Evolutionary conservation across 2,113 vertebrate genomes (phyloP), one percentile per base, ranked within the genome.

Genomic region (Chloropsis hardwickii): DNA sequence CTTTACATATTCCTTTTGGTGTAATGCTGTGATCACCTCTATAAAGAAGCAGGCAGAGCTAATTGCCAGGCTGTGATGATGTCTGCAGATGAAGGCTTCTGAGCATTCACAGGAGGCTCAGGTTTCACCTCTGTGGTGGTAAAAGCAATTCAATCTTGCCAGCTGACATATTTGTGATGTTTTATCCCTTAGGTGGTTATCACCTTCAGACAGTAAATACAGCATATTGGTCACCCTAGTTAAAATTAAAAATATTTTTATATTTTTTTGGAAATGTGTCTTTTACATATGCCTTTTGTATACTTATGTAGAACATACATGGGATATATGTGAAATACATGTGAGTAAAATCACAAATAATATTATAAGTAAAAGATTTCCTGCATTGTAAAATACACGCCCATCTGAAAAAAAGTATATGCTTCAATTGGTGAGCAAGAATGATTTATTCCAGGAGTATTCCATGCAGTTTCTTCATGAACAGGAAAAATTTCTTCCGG

Each of bases 171-270:
- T 40, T 62, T 74, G 8, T 3, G 3, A 58, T 58, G 24, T 66
- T 90, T 61, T 66, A 15, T 54, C 86, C n/a, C 39, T 66, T 37
- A 65, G 17, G 21, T 35, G 35, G 7, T 50, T 83, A 17, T 54
- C 57, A 83, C 14, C 33, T 90, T 86, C 56, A 86, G 47, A 44
- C 5, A 74, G 47, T n/a, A 86, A 58, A 89, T 19, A 57, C 13
- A 64, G 18, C 1, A 1, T 0, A 2, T 17, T 74, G 11, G 9
- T 47, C 2, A 1, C 14, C 11, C 3, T 27, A 57, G 23, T 33
- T 69, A 54, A 78, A 90, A 58, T 20, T 40, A 42, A 11, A 76
- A 88, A 62, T 39, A 10, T 8, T 33, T 58, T 53, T 57, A 16
- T 11, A 19, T 27, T 81, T 64, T 4, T 78, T 91, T 89, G 44